These are phyloP conservation scores for Cygnus buccinator DNA, from an alignment of 2,113 vertebrate species.

Conservation along the genomic window DNA sequence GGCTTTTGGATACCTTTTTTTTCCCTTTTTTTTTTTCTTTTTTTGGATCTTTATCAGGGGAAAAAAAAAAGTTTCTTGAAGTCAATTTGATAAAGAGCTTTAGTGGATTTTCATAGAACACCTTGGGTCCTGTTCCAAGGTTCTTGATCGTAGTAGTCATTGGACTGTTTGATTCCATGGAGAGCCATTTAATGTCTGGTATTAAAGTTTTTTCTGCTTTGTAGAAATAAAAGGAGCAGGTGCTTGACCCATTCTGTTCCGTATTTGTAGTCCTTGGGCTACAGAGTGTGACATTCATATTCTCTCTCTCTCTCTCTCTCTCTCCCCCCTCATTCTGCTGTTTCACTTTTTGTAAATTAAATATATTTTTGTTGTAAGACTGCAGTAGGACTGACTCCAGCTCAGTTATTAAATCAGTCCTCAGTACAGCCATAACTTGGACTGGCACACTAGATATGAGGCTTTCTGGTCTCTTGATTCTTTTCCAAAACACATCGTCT, in stretches of 20 bases:
- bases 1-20: background rate
- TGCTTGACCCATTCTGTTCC: background rate
- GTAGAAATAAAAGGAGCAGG: background rate
- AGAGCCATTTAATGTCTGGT: background rate
- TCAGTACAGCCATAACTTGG: background rate
- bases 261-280: background rate
- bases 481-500: accelerated
- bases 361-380: background rate
- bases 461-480: background rate
- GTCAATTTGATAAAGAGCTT: background rate
- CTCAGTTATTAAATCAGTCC: background rate
- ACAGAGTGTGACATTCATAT: background rate
- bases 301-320: background rate
- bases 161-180: background rate
- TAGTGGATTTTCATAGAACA: background rate
- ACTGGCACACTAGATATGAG: background rate
- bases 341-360: background rate
- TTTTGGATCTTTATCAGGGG: background rate
- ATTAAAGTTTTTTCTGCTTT: background rate
- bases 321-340: background rate
- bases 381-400: background rate
- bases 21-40: background rate
- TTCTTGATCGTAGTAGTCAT: background rate
- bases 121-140: background rate
- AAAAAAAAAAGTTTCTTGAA: background rate